A percentile compares a stretch with the other conserved stretches of the same genome.
Evolutionary conservation across 1,140 invertebrate genomes (phyloP).

Genomic region (Stenopsyche tienmushanensis): DNA sequence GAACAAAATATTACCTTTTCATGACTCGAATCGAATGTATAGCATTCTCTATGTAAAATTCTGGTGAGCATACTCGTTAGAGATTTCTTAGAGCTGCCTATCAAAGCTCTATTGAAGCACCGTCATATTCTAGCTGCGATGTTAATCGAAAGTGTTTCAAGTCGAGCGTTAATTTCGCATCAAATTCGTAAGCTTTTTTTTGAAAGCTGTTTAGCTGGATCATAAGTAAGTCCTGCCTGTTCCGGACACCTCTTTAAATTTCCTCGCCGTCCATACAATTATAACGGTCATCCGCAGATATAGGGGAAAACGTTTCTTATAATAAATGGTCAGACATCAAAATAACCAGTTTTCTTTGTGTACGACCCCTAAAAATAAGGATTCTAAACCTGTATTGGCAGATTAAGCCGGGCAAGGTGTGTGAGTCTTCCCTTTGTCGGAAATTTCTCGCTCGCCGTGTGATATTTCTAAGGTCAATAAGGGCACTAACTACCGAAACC

Average conservation of each 20-base stretch:
- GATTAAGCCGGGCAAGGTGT: slow-evolving; percentile 20
- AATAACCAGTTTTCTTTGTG: slow-evolving; percentile 39
- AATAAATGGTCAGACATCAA: slow-evolving; percentile 39
- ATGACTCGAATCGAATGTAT: not conserved
- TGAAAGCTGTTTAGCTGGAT: not conserved
- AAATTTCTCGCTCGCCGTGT: not conserved
- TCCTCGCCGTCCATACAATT: slow-evolving; percentile 3
- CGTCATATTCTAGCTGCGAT: not conserved
- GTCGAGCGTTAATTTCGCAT: not conserved
- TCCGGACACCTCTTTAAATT: slow-evolving; percentile 22
- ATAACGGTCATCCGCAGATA: slow-evolving; percentile 37
- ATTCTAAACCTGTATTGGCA: not conserved
- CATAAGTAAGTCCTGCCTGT: not conserved
- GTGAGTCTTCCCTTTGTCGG: not conserved
- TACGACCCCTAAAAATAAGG: slow-evolving; percentile 4
- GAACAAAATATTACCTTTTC: not conserved
- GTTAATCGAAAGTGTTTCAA: not conserved
- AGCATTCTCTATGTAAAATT: not conserved
- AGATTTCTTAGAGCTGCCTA: not conserved
- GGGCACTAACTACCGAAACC: not conserved
- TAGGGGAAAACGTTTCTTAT: slow-evolving; percentile 25
- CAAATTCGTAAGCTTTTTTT: too few relatives aligned
- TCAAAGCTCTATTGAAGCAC: not conserved
- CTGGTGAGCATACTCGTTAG: not conserved
- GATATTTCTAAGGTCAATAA: not conserved